A percentile compares a stretch with the other conserved stretches of the same genome.
phyloP scores from a whole-genome alignment of 2,888 invertebrate species.

The Zeuzera pyrina region DNA sequence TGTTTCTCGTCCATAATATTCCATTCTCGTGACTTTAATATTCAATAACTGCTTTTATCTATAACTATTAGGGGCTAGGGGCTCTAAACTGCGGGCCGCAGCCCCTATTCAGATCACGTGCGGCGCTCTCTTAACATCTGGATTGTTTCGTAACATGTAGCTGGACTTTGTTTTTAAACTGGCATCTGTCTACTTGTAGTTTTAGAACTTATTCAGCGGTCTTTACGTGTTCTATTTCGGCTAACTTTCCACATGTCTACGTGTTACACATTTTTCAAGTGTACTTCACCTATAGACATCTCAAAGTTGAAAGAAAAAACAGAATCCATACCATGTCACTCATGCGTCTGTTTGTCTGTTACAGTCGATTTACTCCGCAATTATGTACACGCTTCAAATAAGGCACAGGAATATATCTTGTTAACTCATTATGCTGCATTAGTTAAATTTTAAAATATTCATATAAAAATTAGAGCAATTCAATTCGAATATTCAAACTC shows the following conservation, averaged over 20 bases:
- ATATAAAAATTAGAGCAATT: too few relatives aligned
- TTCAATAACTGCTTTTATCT: slow-evolving; percentile 43
- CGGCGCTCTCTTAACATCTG: slow-evolving; percentile 56
- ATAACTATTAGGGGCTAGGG: slow-evolving; percentile 30
- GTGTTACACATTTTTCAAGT: too few relatives aligned
- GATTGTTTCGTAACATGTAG: slow-evolving; percentile 59
- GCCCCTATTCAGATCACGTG: slow-evolving; percentile 48
- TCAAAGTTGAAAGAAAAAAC: too few relatives aligned
- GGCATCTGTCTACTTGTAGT: slow-evolving; percentile 30
- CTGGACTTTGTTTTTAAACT: slow-evolving; percentile 53
- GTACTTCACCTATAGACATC: too few relatives aligned
- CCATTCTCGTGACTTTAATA: slow-evolving; percentile 41
- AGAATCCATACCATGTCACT: too few relatives aligned
- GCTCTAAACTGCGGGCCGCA: slow-evolving; percentile 11
- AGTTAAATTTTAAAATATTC: too few relatives aligned
- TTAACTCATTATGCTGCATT: too few relatives aligned
- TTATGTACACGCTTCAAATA: too few relatives aligned
- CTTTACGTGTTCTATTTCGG: slow-evolving; percentile 9
- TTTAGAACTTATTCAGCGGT: slow-evolving; percentile 31
- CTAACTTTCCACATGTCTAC: not conserved
- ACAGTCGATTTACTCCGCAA: too few relatives aligned
- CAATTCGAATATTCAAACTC: too few relatives aligned
- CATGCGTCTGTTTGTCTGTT: too few relatives aligned
- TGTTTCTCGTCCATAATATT: slow-evolving; percentile 24
- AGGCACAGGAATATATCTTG: too few relatives aligned